Percentiles rank a stretch among this genome's conserved stretches.
Conservation (phyloP, 2,888 invertebrate genomes). For the Hypolimnas misippus region DNA sequence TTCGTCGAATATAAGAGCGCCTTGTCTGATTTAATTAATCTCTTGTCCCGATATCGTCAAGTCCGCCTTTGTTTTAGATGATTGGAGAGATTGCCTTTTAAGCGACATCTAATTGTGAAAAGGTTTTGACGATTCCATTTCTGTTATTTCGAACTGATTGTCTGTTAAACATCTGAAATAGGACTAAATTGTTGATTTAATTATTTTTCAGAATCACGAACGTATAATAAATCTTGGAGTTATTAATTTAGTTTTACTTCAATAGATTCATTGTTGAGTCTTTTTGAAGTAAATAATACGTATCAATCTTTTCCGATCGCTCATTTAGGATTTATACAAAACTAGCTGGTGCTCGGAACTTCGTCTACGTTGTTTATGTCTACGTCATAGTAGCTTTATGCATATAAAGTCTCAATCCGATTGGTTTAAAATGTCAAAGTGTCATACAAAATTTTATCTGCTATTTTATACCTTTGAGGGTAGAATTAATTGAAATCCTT, state of each 20-base stretch:
- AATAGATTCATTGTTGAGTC: too few relatives aligned
- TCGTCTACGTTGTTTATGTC: too few relatives aligned
- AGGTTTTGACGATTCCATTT: conserved; percentile 19
- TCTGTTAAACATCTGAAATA: conserved; percentile 12
- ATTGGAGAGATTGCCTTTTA: conserved; percentile 22
- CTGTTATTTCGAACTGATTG: conserved; percentile 26
- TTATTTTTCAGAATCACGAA: not conserved
- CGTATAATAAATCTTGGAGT: not conserved
- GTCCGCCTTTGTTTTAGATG: conserved; percentile 22
- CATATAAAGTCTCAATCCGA: too few relatives aligned
- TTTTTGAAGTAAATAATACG: too few relatives aligned
- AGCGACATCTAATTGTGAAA: conserved; percentile 26
- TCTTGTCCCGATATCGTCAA: conserved; percentile 20
- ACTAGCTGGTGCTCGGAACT: too few relatives aligned
- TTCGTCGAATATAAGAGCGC: not conserved
- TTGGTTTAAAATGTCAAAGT: too few relatives aligned
- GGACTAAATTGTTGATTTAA: conserved; percentile 5
- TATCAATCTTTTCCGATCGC: too few relatives aligned
- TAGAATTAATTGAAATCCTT: too few relatives aligned
- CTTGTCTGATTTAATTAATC: conserved; percentile 26
- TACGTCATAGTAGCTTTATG: too few relatives aligned
- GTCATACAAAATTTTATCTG: too few relatives aligned
- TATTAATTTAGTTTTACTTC: not conserved
- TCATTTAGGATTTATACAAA: too few relatives aligned
- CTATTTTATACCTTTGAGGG: too few relatives aligned